Base-by-base conservation (phyloP, 2,888 invertebrate species). In the Rotaria magnacalcarata region DNA sequence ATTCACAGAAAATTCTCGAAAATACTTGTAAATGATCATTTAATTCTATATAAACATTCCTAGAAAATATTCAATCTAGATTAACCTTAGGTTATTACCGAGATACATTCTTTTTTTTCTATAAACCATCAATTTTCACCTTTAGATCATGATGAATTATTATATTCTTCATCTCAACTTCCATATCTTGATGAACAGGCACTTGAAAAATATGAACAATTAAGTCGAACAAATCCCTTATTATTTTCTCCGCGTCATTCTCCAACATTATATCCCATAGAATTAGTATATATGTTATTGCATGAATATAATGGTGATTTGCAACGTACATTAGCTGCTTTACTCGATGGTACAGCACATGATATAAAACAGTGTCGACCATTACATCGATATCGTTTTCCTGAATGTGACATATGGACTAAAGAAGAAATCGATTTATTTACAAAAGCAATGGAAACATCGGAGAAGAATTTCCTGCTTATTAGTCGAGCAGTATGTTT, bases 281-380 rank as follows among this genome's bases (percentile, higher is more conserved):
- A 80, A 80, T 47, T 80, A 47, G 47, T 80, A 41, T 80, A 80
- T 14, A 80, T 80, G 80, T 47, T 80, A 47, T 47, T 80, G 47
- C 47, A 80, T 47, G 80, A 80, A 80, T 80, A 47, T 80, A 43
- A 47, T 24, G 80, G 80, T 47, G 80, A 80, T 80, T n/a, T 80
- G 11, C 47, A 80, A 80, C 47, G 43, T 47, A 80, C 80, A 47
- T 47, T 43, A 47, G 43, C 47, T 47, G 47, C 80, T 11, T 11
- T 80, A 80, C 43, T 80, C 14, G n/a, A 80, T n/a, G 80, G 80
- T 24, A 80, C 43, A 80, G 47, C 80, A n/a, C 24, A 21, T n/a
- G 24, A 43, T 80, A 80, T 80, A 10, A 80, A 80, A 47, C 47
- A 80, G 14, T 80, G 80, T 80, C 43, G 80, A 80, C 80, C 80